These are phyloP conservation scores for Anableps anableps DNA, from an alignment of 2,797 vertebrate species.

Conservation along the genomic window DNA sequence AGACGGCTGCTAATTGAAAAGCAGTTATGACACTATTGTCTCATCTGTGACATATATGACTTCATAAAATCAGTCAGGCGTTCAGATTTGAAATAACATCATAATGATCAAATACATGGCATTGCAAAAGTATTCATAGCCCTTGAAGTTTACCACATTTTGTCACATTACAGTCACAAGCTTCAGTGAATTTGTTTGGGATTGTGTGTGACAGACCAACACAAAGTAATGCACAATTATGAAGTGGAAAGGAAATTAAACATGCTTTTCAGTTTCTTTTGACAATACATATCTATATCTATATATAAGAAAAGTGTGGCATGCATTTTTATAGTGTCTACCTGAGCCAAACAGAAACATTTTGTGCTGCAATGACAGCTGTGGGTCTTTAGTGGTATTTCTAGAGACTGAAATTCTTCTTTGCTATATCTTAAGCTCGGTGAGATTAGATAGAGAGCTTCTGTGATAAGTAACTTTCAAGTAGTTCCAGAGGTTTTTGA, in stretches of 20 bases:
- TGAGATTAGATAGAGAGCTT: not conserved
- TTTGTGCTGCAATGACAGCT: not conserved
- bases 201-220: not conserved
- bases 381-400: not conserved
- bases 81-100: constrained; percentile 19
- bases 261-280: too few species aligned
- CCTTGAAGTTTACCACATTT: not conserved
- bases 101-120: not conserved
- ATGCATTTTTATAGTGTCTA: not conserved
- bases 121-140: not conserved
- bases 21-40: constrained; percentile 37
- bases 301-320: not conserved
- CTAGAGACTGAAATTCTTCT: not conserved
- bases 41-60: constrained; percentile 9
- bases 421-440: not conserved
- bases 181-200: not conserved
- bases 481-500: not conserved
- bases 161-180: not conserved
- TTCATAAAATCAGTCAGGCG: constrained; percentile 16
- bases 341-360: not conserved
- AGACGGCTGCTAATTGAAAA: constrained; percentile 58
- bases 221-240: not conserved
- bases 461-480: not conserved
- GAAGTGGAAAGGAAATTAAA: not conserved
- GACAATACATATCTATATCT: too few species aligned